Percentiles rank a stretch among this genome's conserved stretches.
Conservation (phyloP, 2,113 vertebrate species). For the Psephotus haematonotus region DNA sequence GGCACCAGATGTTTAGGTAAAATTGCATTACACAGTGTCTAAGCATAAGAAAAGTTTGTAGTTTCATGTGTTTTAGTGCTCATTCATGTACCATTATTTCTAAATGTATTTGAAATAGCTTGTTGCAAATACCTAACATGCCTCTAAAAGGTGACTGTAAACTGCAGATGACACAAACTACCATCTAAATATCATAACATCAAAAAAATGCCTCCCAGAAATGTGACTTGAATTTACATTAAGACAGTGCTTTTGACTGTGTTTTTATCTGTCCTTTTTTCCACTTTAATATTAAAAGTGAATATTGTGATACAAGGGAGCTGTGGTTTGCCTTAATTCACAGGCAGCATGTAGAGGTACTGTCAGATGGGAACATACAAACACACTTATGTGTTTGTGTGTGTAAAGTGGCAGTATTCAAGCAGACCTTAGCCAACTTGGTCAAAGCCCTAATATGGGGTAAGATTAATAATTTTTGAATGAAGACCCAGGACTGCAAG, state of each 20-base stretch:
- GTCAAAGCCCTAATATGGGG: neutral
- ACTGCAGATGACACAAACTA: constrained; percentile 62
- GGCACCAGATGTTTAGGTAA: constrained; percentile 75
- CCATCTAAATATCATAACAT: neutral
- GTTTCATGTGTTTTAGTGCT: constrained; percentile 67
- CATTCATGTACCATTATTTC: constrained; percentile 61
- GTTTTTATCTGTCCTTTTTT: neutral
- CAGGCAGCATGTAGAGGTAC: neutral
- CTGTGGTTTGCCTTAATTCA: neutral
- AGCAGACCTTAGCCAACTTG: neutral
- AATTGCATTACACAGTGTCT: constrained; percentile 56
- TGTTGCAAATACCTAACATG: constrained; percentile 72
- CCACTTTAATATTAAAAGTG: neutral
- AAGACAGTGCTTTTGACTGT: neutral
- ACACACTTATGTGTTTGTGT: accelerated
- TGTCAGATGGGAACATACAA: neutral
- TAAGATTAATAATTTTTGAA: neutral
- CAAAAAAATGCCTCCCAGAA: neutral
- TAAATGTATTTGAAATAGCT: constrained; percentile 57
- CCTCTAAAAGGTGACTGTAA: constrained; percentile 60
- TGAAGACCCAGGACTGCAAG: neutral
- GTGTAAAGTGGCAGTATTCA: neutral
- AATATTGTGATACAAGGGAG: neutral
- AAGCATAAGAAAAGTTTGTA: constrained; percentile 56
- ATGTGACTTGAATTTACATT: constrained; percentile 33